These are phyloP conservation scores for Abrostola tripartita DNA, from an alignment of 2,888 invertebrate genomes.

Conservation along the genomic window DNA sequence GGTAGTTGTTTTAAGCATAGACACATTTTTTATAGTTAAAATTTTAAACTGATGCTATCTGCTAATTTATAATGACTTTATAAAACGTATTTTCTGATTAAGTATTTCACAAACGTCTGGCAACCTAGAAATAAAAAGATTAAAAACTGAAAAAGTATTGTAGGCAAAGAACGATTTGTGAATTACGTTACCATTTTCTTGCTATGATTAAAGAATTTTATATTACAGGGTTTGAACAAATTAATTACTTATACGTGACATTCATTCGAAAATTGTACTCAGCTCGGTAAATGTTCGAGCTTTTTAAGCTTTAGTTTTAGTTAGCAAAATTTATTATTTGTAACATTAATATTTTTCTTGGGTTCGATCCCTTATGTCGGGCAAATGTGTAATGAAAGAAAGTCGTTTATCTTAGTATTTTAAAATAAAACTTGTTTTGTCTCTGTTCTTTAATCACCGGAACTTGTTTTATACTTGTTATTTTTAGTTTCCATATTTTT, in stretches of 20 bases:
- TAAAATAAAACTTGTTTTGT: background rate
- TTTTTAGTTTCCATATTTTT: no score
- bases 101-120: background rate
- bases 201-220: background rate
- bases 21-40: no score
- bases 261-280: background rate
- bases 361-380: constrained; percentile 32
- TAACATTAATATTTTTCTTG: constrained; percentile 14
- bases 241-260: background rate
- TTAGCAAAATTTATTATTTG: constrained; percentile 22
- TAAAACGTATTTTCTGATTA: background rate
- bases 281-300: background rate
- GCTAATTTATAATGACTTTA: no score
- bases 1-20: no score
- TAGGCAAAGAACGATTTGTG: background rate
- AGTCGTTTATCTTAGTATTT: constrained; percentile 5
- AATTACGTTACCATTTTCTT: background rate
- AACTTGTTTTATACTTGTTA: no score
- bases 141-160: background rate
- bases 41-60: no score
- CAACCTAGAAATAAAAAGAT: background rate
- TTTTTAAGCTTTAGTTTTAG: constrained; percentile 13
- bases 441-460: background rate
- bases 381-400: constrained; percentile 45
- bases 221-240: background rate